Conservation (phyloP, 2,113 vertebrate genomes). For the Anolis sagrei region DNA sequence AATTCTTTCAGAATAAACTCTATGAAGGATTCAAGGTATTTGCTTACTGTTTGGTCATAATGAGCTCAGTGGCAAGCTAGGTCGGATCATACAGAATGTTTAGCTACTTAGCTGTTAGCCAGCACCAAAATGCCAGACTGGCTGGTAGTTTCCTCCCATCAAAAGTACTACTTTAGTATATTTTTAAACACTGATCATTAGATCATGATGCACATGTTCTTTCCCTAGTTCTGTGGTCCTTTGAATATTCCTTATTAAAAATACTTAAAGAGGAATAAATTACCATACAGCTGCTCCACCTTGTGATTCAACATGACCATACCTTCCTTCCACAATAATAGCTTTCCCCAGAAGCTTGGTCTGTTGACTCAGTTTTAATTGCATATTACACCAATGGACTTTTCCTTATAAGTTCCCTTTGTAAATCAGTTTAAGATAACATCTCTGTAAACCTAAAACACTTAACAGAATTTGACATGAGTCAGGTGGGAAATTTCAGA, state of each 20-base stretch:
- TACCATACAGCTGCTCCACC: background rate
- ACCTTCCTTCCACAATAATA: background rate
- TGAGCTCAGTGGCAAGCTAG: background rate
- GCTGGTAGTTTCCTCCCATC: background rate
- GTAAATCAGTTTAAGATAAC: background rate
- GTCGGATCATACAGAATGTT: background rate
- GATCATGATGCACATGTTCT: background rate
- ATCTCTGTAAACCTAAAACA: background rate
- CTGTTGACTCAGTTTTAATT: background rate
- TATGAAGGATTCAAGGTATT: background rate
- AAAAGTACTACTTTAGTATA: background rate
- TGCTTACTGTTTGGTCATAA: background rate
- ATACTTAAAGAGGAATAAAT: background rate
- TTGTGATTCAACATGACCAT: background rate
- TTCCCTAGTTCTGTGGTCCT: background rate
- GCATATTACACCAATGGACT: background rate
- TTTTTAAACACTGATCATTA: background rate
- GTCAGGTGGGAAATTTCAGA: background rate
- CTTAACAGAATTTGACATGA: background rate
- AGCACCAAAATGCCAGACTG: background rate
- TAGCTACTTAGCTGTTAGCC: too few species aligned
- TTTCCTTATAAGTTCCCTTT: background rate
- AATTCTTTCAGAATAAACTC: background rate
- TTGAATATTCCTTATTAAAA: background rate
- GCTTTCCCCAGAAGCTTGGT: background rate